phyloP scores from a whole-genome alignment of 2,113 vertebrate genomes.

The Carassius auratus region DNA sequence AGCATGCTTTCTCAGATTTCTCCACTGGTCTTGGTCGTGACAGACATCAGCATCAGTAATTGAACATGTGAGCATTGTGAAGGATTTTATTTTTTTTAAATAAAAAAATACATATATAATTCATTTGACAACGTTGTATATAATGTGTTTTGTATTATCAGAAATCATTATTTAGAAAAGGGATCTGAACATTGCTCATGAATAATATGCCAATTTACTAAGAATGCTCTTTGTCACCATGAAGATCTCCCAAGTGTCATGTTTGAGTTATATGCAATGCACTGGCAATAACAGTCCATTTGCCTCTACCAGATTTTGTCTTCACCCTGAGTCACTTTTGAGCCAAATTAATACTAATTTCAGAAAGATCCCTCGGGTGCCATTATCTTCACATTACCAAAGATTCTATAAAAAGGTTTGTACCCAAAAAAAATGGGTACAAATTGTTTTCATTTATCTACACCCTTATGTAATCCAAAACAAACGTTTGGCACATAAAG shows the following conservation, averaged over 20 bases:
- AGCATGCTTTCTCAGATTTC: conserved; percentile 52
- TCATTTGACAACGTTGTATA: background rate
- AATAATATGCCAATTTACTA: background rate
- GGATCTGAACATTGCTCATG: background rate
- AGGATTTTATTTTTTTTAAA: conserved; percentile 9
- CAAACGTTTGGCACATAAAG: background rate
- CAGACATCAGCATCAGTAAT: background rate
- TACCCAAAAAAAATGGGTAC: background rate
- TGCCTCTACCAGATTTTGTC: background rate
- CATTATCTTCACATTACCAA: background rate
- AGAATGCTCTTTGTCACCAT: background rate
- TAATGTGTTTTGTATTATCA: background rate
- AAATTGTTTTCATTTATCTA: background rate
- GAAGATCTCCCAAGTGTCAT: background rate
- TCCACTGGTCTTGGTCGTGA: conserved; percentile 42
- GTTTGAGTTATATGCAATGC: background rate
- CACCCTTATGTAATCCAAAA: background rate
- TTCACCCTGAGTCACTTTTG: background rate
- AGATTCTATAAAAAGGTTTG: background rate
- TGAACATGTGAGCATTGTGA: background rate
- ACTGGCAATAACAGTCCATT: background rate
- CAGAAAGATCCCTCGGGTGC: background rate
- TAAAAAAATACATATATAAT: too few relatives aligned
- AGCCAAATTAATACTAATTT: background rate
- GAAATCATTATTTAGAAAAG: background rate